Base-by-base conservation (phyloP, 2,797 vertebrate genomes). In the Limosa lapponica region DNA sequence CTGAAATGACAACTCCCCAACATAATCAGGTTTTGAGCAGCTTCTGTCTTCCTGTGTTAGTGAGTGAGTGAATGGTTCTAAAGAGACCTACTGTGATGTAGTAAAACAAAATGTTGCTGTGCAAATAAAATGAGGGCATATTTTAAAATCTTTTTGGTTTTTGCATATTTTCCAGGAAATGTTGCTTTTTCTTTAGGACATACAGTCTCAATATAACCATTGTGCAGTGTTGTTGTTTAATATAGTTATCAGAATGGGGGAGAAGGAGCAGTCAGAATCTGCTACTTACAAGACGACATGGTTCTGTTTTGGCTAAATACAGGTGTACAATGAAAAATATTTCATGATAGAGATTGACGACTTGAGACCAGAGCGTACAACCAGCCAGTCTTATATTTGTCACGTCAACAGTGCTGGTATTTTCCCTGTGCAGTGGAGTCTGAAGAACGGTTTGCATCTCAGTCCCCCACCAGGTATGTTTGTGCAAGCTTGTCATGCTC, bases 371-470 rank as follows among this genome's bases (percentile, higher is more conserved):
- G 98, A 99, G 39, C 97, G 96, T 36, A 96, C 87, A 18, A 81
- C 44, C 13, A 97, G 97, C 16, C 97, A 95, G 69, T 97, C 98
- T 39, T 99, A 99, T 49, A 78, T 99, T 48, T 99, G 99, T 93
- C 99, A 99, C 94, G 95, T 97, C 74, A 97, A 98, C 97, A 99
- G 99, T 94, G 97, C 98, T 11, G 99, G 99, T 48, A 99, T 99
- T 93, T 99, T 99, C 92, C 99, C 99, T 2, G 98, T 98, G 66
- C 99, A 99, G 61, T 99, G 99, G 99, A 98, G 99, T 97, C 98
- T 99, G n/a, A 99, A 99, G 97, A 99, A 99, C 2, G 99, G 99
- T 24, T 96, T 99, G 80, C 97, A 98, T 61, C 98, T 99, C 95
- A 98, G 97, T 75, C 98, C 99, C 7, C 99, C 99, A 19, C 98